Percentiles rank a stretch among this genome's conserved stretches.
Conservation (phyloP, 2,113 vertebrate genomes). For the Desmodus rotundus region DNA sequence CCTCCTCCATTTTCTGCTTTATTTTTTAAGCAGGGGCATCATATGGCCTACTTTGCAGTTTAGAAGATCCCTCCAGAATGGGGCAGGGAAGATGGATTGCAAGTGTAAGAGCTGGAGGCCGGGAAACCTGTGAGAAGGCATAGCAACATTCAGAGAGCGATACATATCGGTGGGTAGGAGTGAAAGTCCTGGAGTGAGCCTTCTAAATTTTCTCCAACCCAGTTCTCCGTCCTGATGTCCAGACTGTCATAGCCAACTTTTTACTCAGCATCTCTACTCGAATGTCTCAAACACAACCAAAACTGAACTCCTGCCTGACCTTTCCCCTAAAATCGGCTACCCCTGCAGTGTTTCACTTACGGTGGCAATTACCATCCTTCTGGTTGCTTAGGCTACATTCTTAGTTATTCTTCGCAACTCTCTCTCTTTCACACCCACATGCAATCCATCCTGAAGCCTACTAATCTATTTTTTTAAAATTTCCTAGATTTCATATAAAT, state of each 20-base stretch:
- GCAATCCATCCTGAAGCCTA: background rate
- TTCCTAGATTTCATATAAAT: background rate
- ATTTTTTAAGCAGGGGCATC: background rate
- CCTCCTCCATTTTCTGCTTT: background rate
- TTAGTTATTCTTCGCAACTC: background rate
- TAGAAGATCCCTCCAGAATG: background rate
- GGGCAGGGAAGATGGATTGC: background rate
- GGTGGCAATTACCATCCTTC: background rate
- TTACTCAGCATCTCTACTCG: background rate
- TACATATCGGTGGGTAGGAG: background rate
- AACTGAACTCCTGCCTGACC: background rate
- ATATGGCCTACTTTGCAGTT: background rate
- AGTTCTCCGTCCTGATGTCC: background rate
- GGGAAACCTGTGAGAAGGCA: background rate
- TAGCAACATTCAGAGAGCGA: background rate
- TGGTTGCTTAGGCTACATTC: constrained; percentile 1
- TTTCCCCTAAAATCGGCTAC: background rate
- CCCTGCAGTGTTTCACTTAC: background rate
- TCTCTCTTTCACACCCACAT: background rate
- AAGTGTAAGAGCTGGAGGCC: background rate
- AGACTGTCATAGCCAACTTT: background rate
- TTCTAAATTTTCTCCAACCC: background rate
- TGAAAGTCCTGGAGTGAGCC: background rate
- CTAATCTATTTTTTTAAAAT: background rate
- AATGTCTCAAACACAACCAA: background rate